These are phyloP conservation scores for Schizotus pectinicornis DNA, from an alignment of 2,888 invertebrate species.

Conservation along the genomic window DNA sequence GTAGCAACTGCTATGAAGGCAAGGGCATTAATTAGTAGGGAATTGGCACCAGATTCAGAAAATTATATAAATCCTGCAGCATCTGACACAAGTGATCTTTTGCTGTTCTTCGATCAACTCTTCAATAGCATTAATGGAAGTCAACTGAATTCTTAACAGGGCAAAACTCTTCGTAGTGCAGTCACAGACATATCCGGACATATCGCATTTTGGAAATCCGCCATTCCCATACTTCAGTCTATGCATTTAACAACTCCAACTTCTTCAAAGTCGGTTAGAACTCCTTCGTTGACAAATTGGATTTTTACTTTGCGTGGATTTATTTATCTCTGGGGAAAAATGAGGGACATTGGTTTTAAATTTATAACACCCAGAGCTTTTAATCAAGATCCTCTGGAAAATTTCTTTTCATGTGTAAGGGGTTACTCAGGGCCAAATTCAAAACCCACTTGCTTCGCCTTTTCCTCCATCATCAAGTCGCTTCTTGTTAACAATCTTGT, in stretches of 20 bases:
- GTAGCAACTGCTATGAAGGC: constrained; percentile 15
- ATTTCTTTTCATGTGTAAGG: constrained; percentile 7
- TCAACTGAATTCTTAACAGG: too few relatives aligned
- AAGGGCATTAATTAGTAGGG: neutral
- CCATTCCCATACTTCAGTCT: neutral
- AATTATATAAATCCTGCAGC: constrained; percentile 11
- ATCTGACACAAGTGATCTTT: constrained; percentile 11
- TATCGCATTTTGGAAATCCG: neutral
- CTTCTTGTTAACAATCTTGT: neutral
- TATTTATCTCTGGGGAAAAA: neutral
- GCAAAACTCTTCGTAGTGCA: neutral
- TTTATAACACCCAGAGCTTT: neutral
- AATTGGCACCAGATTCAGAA: constrained; percentile 3
- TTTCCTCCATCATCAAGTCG: neutral
- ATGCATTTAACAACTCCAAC: neutral
- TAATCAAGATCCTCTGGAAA: constrained; percentile 15
- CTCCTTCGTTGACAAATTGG: constrained; percentile 4
- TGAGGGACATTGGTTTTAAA: neutral
- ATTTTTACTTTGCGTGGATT: neutral
- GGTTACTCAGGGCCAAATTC: neutral
- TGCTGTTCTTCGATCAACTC: constrained; percentile 11
- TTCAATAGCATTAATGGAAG: too few relatives aligned
- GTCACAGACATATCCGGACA: neutral
- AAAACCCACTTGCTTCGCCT: neutral
- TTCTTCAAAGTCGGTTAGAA: too few relatives aligned